Evolutionary conservation across 2,113 vertebrate genomes (phyloP).

Genomic region (Furnarius figulus): DNA sequence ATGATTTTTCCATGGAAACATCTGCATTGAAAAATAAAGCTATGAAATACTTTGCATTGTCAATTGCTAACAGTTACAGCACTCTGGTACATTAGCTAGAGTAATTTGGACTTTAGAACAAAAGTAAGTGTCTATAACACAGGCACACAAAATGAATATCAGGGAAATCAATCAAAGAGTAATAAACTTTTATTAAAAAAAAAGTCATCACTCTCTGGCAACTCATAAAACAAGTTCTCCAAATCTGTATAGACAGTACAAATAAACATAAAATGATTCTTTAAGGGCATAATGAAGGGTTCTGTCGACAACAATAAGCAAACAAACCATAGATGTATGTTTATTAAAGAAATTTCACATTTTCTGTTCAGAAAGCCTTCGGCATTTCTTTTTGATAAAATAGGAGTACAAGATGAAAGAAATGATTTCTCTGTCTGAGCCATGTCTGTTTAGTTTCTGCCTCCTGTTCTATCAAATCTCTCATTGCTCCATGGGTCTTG

Average conservation of each 20-base stretch:
- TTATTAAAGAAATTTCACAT: slow-evolving; percentile 18
- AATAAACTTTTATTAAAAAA: slow-evolving; percentile 68
- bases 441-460: not conserved
- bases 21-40: slow-evolving; percentile 28
- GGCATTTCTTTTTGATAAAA: not conserved
- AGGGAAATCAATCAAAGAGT: slow-evolving; percentile 57
- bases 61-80: not conserved
- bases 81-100: slow-evolving; percentile 25
- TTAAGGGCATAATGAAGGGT: slow-evolving; percentile 56
- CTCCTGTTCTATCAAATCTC: not conserved
- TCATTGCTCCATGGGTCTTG: not conserved
- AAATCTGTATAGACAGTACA: slow-evolving; percentile 48
- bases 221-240: slow-evolving; percentile 47
- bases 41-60: slow-evolving; percentile 19
- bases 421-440: not conserved
- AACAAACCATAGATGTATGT: not conserved
- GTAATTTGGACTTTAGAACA: slow-evolving; percentile 36
- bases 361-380: not conserved
- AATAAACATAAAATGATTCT: slow-evolving; percentile 62
- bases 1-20: slow-evolving; percentile 10
- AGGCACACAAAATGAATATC: not conserved
- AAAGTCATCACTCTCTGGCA: slow-evolving; percentile 36
- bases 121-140: not conserved
- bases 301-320: slow-evolving; percentile 50
- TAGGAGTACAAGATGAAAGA: not conserved